Conservation (phyloP, 2,797 vertebrate genomes). For the Oreortyx pictus region DNA sequence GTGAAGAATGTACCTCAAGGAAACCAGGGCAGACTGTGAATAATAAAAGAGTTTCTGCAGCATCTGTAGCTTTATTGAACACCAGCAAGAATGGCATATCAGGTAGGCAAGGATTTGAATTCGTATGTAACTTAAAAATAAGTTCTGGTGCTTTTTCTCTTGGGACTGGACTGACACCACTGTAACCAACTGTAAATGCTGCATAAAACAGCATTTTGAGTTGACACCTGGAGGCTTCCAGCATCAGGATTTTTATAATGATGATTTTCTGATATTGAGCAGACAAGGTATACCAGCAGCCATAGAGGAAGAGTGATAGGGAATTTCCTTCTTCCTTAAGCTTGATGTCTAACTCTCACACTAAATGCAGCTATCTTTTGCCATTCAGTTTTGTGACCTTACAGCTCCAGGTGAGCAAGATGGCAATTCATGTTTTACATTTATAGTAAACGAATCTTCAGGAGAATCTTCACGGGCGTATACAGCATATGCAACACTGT, state of each 20-base stretch:
- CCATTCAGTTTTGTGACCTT: neutral
- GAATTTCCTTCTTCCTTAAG: neutral
- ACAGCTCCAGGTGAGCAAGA: neutral
- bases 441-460: neutral
- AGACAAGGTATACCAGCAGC: neutral
- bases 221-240: neutral
- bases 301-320: neutral
- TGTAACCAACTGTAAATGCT: neutral
- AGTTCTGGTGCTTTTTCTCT: neutral
- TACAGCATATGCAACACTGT: fast-evolving
- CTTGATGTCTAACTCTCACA: neutral
- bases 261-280: too few relatives aligned
- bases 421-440: neutral
- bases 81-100: slow-evolving; percentile 85
- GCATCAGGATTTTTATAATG: too few relatives aligned
- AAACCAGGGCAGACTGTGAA: slow-evolving; percentile 84
- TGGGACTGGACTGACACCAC: neutral
- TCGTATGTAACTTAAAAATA: neutral
- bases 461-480: neutral
- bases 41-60: slow-evolving; percentile 80
- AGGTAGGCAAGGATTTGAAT: slow-evolving; percentile 78
- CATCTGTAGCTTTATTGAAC: slow-evolving; percentile 82
- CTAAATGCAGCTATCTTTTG: neutral
- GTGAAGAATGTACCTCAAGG: slow-evolving; percentile 84
- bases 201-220: neutral